Conservation (phyloP, 2,888 invertebrate species). For the Parnassius glacialis region DNA sequence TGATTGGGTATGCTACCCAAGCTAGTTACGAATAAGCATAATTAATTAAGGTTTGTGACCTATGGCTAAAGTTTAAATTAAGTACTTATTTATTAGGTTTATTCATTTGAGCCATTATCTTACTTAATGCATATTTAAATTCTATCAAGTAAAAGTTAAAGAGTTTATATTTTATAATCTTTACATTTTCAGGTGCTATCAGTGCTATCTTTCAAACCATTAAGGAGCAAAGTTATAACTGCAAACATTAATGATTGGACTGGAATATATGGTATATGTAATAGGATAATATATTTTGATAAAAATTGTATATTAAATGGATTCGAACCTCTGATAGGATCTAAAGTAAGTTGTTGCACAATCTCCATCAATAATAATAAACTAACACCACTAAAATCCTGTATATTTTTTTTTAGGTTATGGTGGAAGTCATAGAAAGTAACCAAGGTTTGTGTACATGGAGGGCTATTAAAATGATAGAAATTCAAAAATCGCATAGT, state of each 20-base stretch:
- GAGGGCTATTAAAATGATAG: conserved; percentile 79
- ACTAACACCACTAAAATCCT: not conserved
- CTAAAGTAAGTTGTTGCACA: conserved; percentile 65
- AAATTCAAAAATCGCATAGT: conserved; percentile 52
- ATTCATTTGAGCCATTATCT: too few relatives aligned
- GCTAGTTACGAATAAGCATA: too few relatives aligned
- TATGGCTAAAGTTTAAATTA: too few relatives aligned
- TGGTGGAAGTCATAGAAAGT: conserved; percentile 87
- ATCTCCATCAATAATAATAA: conserved; percentile 39
- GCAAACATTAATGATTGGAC: conserved; percentile 73
- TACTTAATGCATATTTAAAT: too few relatives aligned
- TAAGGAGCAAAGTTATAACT: conserved; percentile 78
- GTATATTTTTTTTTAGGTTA: conserved; percentile 56
- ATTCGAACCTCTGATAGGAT: conserved; percentile 79
- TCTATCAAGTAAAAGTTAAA: too few relatives aligned
- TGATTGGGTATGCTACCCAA: too few relatives aligned
- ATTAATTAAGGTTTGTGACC: too few relatives aligned
- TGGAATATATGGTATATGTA: conserved; percentile 78
- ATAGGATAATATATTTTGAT: conserved; percentile 81
- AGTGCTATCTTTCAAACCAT: conserved; percentile 80
- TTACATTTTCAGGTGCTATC: conserved; percentile 79
- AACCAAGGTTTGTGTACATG: conserved; percentile 80
- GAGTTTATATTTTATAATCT: too few relatives aligned
- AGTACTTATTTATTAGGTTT: too few relatives aligned
- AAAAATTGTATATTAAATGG: conserved; percentile 76